phyloP scores from a whole-genome alignment of 2,113 vertebrate genomes.

The Sisor rabdophorus region DNA sequence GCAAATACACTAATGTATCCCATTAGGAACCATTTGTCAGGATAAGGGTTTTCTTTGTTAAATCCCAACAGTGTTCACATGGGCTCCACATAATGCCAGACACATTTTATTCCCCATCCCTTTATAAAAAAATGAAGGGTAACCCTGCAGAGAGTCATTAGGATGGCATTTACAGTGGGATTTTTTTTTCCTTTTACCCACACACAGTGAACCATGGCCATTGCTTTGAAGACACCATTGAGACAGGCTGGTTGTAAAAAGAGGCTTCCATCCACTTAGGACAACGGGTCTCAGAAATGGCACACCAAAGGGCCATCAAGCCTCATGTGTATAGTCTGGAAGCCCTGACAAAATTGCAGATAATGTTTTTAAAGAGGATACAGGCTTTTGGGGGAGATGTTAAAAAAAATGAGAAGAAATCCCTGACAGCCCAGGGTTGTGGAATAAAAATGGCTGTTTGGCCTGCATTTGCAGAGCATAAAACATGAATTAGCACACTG shows the following conservation, averaged over 20 bases:
- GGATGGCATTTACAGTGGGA: conserved; percentile 62
- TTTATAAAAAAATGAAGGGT: conserved; percentile 69
- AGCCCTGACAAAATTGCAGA: conserved; percentile 42
- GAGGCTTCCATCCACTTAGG: conserved; percentile 49
- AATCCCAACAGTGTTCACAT: conserved; percentile 67
- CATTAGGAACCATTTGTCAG: conserved; percentile 71
- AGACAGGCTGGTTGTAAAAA: conserved; percentile 54
- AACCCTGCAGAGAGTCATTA: conserved; percentile 74
- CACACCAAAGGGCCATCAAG: conserved; percentile 45
- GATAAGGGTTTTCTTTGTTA: conserved; percentile 69
- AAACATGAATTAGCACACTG: conserved; percentile 66
- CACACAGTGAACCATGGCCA: conserved; percentile 53
- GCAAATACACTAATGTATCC: conserved; percentile 73
- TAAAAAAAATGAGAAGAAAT: conserved; percentile 28
- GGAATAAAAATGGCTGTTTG: conserved; percentile 45
- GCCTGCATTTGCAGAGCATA: conserved; percentile 57
- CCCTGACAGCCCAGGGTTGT: conserved; percentile 43
- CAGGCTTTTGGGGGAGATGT: conserved; percentile 36
- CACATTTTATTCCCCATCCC: conserved; percentile 61
- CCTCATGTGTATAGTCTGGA: conserved; percentile 31
- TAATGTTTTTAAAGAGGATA: conserved; percentile 48
- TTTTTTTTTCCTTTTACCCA: conserved; percentile 64
- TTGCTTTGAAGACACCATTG: conserved; percentile 61
- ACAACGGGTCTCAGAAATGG: conserved; percentile 41
- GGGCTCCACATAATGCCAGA: conserved; percentile 66